Evolutionary conservation across 2,113 vertebrate species (phyloP), one percentile per base, ranked within the genome.

Genomic region (Accipiter virgatus): DNA sequence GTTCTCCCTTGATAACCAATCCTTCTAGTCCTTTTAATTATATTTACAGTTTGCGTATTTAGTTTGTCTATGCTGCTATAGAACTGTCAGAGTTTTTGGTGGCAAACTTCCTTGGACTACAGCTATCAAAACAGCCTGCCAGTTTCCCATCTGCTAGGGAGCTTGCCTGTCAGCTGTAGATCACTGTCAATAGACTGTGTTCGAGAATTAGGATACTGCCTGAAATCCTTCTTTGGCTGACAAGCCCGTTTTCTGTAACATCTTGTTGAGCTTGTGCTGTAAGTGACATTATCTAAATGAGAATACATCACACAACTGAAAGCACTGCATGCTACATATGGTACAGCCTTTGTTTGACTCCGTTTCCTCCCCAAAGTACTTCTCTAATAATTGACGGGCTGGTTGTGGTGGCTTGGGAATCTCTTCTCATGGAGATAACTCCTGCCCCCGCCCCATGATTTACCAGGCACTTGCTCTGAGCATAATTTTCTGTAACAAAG

Each of bases 131-230:
- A 19, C 87, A 89, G 87, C 68, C 81, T 93, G 92, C 73, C 81
- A 78, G 73, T 9, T 53, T 45, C 85, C 95, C 96, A 91, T 97
- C 92, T 97, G 96, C 70, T 58, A 1, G 6, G 43, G 87, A 95
- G 92, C 81, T 59, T 74, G 71, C 29, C 52, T 86, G 84, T 90
- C 88, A 19, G 23, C 27, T 52, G 63, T 11, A 47, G 91, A 91
- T 96, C 65, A 27, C 62, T 95, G 94, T 91, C 91, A 88, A 26
- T 26, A 61, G 55, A 29, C 70, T 83, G 68, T 3, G 67, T 38
- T 66, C 19, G 13, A 36, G 72, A 89, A 71, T 67, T 14, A 71
- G 67, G 77, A 21, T 48, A 18, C 10, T 34, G 63, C 83, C 86
- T 45, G 63, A 31, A 63, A 74, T 53, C 32, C 45, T 66, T 25